Conservation (phyloP, 2,888 invertebrate genomes). For the Blera fallax region DNA sequence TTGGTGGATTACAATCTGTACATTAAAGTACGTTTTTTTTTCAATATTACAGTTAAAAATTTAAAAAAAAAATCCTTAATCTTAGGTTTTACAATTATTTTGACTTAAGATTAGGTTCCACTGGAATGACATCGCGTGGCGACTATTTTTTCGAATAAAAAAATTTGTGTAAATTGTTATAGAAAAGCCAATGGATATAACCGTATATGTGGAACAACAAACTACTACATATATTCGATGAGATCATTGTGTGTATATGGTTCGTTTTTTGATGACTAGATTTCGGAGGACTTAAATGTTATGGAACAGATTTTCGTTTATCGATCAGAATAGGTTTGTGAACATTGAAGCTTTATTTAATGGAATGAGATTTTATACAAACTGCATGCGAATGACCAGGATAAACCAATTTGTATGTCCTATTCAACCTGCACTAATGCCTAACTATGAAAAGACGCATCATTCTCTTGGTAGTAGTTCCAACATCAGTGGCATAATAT, state of each 20-base stretch:
- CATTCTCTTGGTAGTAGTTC: too few relatives aligned
- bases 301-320: slow-evolving; percentile 25
- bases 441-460: too few relatives aligned
- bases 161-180: slow-evolving; percentile 15
- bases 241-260: slow-evolving; percentile 45
- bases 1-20: slow-evolving; percentile 71
- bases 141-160: neutral
- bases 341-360: too few relatives aligned
- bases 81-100: slow-evolving; percentile 22
- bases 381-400: too few relatives aligned
- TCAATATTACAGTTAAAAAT: slow-evolving; percentile 45
- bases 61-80: slow-evolving; percentile 14
- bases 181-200: slow-evolving; percentile 16
- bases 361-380: too few relatives aligned
- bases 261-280: slow-evolving; percentile 41
- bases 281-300: slow-evolving; percentile 18
- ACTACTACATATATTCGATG: slow-evolving; percentile 57
- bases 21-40: slow-evolving; percentile 45
- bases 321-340: too few relatives aligned
- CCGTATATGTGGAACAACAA: slow-evolving; percentile 27
- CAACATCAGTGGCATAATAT: too few relatives aligned
- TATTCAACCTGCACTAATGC: too few relatives aligned
- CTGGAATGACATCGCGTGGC: slow-evolving; percentile 35
- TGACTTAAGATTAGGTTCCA: slow-evolving; percentile 52
- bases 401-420: too few relatives aligned